Evolutionary conservation across 2,113 vertebrate genomes (phyloP).

Genomic region (Tricholaema leucomelas): DNA sequence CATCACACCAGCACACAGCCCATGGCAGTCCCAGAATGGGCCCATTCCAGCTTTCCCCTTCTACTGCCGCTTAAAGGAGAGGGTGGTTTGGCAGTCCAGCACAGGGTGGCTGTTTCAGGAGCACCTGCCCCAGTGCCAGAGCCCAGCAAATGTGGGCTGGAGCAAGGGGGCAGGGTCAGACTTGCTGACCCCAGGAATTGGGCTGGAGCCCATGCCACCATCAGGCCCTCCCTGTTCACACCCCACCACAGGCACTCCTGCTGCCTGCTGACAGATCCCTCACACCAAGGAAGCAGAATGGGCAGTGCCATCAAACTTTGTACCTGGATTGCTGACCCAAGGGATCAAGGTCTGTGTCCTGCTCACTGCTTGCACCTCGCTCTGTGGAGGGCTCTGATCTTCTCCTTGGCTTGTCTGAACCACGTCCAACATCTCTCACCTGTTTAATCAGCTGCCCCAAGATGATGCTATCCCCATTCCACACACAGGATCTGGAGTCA

Average conservation of each 20-base stretch:
- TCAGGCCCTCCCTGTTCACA: accelerated
- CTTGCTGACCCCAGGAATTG: accelerated
- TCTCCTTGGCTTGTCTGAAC: neutral
- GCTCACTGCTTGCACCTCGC: neutral
- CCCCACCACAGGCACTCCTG: accelerated
- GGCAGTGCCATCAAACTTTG: neutral
- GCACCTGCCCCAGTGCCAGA: accelerated
- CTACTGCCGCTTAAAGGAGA: neutral
- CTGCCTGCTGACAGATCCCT: neutral
- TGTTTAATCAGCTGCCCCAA: neutral
- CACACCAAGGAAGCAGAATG: neutral
- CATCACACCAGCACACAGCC: neutral
- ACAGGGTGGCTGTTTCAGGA: neutral
- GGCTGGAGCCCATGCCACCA: neutral
- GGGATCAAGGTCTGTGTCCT: neutral
- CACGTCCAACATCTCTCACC: neutral
- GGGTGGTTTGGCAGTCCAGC: neutral
- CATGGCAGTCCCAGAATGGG: accelerated
- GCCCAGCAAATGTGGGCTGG: neutral
- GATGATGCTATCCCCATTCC: neutral
- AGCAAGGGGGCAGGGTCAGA: neutral
- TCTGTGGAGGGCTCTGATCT: neutral
- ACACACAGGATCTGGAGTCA: neutral
- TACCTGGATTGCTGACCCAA: no score
- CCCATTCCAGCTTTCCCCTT: neutral